Base-by-base conservation (phyloP, 2,113 vertebrate species). In the Fregetta grallaria region DNA sequence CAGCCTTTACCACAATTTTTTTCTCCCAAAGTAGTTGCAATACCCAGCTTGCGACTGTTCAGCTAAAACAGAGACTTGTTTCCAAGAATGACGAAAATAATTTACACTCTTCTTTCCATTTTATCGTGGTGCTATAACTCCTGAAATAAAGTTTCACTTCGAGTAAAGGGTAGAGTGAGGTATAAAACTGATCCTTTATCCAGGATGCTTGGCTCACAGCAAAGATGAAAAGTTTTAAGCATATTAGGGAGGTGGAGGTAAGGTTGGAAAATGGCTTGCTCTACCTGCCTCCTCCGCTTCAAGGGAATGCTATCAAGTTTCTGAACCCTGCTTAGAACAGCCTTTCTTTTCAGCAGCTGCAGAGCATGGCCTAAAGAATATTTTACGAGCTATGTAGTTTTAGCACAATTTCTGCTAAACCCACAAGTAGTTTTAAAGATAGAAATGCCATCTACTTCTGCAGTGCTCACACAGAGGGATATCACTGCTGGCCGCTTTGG, bases 291-390 rank as follows among this genome's bases (percentile, higher is more conserved):
- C 11, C 29, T 88, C 58, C 1, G 2, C 49, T 55, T 88, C 47
- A 42, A 68, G 14, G 49, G 42, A 72, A 65, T 20, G 26, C 15
- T 63, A 13, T 29, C 25, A n/a, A 36, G 30, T 18, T 86, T 20
- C 67, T 49, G 45, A 66, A 38, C 36, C 61, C 14, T 36, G 23
- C 3, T 66, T 11, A 49, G n/a, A 30, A 82, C 16, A 42, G 29
- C 5, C 3, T 78, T 56, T 15, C 20, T 84, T 90, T 88, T 34
- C 52, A 68, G 47, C 29, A 84, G 47, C n/a, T n/a, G 66, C 42
- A 55, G n/a, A 78, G 11, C 0, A 0, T 6, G 30, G 40, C 58
- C 36, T 73, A 40, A 56, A 25, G 40, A 18, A 10, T 9, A 32
- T 63, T 52, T 10, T 40, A 32, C 0, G 7, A 58, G 26, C 49